Evolutionary conservation across 2,797 vertebrate species (phyloP), one percentile per base, ranked within the genome.

Genomic region (Galago senegalensis): DNA sequence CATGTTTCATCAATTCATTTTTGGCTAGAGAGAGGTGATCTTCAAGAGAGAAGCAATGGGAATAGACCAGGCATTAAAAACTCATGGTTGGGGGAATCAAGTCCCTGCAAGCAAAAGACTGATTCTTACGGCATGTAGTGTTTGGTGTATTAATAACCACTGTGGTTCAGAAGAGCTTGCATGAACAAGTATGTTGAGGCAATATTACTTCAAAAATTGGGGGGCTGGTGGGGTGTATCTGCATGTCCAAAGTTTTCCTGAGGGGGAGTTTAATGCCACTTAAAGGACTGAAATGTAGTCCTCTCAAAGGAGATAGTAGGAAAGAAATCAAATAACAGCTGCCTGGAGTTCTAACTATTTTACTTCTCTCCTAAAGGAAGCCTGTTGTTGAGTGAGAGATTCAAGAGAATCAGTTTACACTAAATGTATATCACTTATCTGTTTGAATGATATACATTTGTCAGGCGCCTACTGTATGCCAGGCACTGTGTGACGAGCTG

Each of bases 81-180:
- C 93, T 90, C 69, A 80, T 43, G 40, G 34, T 7, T 70, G 29
- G 69, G 69, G 58, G 60, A 92, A 70, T 79, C 12, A 53, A 72
- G 58, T 18, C 16, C 72, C 86, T 56, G 49, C 37, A 25, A 70
- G 16, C 60, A 81, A 65, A 86, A 79, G 60, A 85, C 60, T 4
- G 43, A 72, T 75, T 79, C 65, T 91, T 65, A 14, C 10, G 31
- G 40, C 31, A 18, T 43, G 2, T 8, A 61, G 90, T 82, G 18
- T 92, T 76, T 86, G 85, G 81, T 70, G 29, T 80, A 65, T 95
- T 73, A 94, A 92, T 83, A 94, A 92, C 63, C 43, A 69, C 29
- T 40, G 31, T 69, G 7, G 18, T 60, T 87, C 61, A 46, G 72
- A 97, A 87, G 8, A 73, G 31, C 49, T 81, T 65, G 21, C 20